Conservation (phyloP, 2,113 vertebrate genomes). For the Holacanthus passer region DNA sequence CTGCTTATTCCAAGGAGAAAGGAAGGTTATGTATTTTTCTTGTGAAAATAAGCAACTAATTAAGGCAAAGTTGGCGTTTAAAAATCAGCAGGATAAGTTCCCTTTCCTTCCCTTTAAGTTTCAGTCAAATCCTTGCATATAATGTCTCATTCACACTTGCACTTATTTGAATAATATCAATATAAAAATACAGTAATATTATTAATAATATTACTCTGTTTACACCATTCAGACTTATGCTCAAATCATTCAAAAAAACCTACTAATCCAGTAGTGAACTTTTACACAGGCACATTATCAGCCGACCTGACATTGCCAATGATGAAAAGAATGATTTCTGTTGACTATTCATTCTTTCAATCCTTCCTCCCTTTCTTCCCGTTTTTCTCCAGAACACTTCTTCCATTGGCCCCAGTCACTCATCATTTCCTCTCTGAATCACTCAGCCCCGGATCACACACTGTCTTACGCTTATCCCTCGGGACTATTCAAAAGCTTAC, state of each 20-base stretch:
- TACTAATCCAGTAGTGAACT: constrained; percentile 18
- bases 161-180: neutral
- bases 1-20: neutral
- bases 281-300: neutral
- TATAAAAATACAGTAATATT: neutral
- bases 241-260: constrained; percentile 4
- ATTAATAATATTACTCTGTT: neutral
- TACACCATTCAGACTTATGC: neutral
- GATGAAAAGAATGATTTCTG: constrained; percentile 23
- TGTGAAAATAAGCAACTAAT: neutral
- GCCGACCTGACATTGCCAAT: neutral
- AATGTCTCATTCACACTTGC: constrained; percentile 20
- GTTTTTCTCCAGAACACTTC: constrained; percentile 50
- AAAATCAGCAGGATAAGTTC: neutral
- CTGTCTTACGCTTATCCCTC: neutral
- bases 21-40: neutral
- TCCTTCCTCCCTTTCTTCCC: constrained; percentile 23
- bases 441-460: constrained; percentile 38
- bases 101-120: neutral
- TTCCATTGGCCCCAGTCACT: constrained; percentile 37
- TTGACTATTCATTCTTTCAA: constrained; percentile 42
- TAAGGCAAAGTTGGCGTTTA: too few species aligned
- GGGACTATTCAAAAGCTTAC: constrained; percentile 39
- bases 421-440: constrained; percentile 63
- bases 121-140: neutral